Conservation (phyloP, 2,797 vertebrate species). For the Anas capensis region DNA sequence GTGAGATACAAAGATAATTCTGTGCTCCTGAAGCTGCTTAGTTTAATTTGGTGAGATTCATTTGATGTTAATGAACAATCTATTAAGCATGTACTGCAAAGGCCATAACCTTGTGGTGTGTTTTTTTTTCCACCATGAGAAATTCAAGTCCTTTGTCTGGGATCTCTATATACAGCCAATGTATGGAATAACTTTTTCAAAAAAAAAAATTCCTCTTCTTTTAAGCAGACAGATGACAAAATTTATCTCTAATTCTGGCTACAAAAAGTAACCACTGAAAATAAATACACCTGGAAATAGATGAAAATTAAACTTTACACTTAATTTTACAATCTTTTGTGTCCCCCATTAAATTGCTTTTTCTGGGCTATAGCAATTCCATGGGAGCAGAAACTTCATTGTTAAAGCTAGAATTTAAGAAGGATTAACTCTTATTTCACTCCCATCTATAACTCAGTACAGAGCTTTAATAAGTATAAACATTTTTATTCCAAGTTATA, state of each 20-base stretch:
- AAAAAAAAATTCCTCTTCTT: not conserved
- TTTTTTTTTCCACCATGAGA: not conserved
- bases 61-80: not conserved
- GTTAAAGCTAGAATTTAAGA: conserved; percentile 3
- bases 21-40: not conserved
- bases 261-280: not conserved
- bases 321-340: not conserved
- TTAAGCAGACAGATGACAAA: not conserved
- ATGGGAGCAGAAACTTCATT: not conserved
- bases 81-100: not conserved
- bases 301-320: not conserved
- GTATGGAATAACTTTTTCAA: not conserved
- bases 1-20: conserved; percentile 73
- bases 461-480: not conserved
- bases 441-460: not conserved
- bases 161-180: not conserved
- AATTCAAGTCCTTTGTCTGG: not conserved
- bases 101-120: not conserved
- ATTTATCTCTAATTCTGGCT: not conserved
- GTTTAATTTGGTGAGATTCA: not conserved
- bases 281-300: not conserved
- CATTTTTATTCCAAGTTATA: conserved; percentile 22
- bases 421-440: not conserved
- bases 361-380: not conserved
- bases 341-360: not conserved